Base-by-base conservation (phyloP, 2,113 vertebrate genomes). In the Oncorhynchus clarkii region DNA sequence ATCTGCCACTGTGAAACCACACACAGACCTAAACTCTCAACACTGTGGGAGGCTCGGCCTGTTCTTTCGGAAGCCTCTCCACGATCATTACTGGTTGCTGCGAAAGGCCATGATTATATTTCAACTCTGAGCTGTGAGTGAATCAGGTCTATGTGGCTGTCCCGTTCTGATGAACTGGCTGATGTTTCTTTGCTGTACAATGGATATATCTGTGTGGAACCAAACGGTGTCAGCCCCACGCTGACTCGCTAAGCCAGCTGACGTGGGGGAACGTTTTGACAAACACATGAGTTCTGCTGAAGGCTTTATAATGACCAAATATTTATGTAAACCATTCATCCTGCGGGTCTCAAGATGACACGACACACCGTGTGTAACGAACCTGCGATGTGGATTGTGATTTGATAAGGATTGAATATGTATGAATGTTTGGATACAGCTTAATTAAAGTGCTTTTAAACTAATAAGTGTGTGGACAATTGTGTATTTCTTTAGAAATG, bases 391-490 rank as follows among this genome's bases (percentile, higher is more conserved):
- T 51, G 39, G 69, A 13, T 69, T n/a, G 24, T 39, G 57, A 0
- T n/a, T 9, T 45, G 27, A 70, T 73, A 45, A 34, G 1, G 6
- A 8, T 34, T 76, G 54, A 74, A 26, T 22, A 67, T 74, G 64
- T 20, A 70, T 24, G 5, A 79, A 78, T 26, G 9, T n/a, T 14
- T 66, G 9, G 8, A 27, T 12, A 77, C 69, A 16, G 49, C 2
- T 72, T 1, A 82, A 85, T 83, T 83, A 85, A 85, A 86, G 70
- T 67, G 0, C 14, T 29, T 72, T 71, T 26, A 11, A 78, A 79
- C 27, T 67, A 18, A 11, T 22, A 20, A 26, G 39, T 11, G 9
- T 45, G 39, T 27, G 8, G 0, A 54, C 5, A 4, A 54, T 54
- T 54, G 16, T 54, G 2, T 45, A 2, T 45, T 3, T 45, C 12